Conservation (phyloP, 1,140 invertebrate species). For the Tetramorium alpestre region DNA sequence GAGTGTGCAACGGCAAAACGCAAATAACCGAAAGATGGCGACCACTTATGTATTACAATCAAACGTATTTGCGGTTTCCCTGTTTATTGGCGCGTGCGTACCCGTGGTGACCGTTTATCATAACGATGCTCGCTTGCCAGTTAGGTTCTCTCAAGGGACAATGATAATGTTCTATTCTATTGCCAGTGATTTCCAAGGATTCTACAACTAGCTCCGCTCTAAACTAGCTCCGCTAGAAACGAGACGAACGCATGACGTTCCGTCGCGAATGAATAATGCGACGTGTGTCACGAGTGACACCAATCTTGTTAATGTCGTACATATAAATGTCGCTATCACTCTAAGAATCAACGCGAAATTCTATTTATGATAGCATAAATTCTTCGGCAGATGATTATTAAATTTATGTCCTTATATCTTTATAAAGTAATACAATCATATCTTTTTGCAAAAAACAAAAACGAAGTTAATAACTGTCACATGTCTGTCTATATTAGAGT, state of each 20-base stretch:
- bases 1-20: background rate
- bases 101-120: conserved; percentile 38
- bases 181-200: background rate
- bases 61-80: conserved; percentile 18
- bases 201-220: background rate
- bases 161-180: conserved; percentile 23
- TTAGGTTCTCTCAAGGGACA: background rate
- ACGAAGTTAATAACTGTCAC: background rate
- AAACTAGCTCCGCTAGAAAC: background rate
- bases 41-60: conserved; percentile 13
- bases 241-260: background rate
- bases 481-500: background rate
- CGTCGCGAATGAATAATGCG: conserved; percentile 12
- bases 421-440: background rate
- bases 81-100: background rate
- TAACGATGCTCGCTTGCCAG: background rate
- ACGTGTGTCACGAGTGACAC: background rate
- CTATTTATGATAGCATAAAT: background rate
- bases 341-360: background rate
- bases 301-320: conserved; percentile 14
- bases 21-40: conserved; percentile 56
- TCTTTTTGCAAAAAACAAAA: background rate
- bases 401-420: background rate
- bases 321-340: background rate
- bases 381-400: background rate